Percentiles rank a stretch among this genome's conserved stretches.
These are phyloP conservation scores for Agrochola circellaris DNA, from an alignment of 2,888 invertebrate genomes.

Conservation along the genomic window DNA sequence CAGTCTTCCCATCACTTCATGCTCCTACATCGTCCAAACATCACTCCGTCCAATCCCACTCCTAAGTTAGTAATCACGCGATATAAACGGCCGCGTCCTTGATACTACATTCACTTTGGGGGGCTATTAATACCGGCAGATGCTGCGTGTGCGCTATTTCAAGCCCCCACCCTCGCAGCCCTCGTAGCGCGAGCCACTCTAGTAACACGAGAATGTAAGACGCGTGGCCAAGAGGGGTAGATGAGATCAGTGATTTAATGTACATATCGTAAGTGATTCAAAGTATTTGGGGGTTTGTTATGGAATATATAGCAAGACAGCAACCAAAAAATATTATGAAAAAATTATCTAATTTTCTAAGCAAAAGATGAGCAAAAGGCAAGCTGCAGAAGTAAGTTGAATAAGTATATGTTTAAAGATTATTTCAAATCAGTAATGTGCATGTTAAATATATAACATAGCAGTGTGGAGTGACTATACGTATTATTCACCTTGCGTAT, in stretches of 20 bases:
- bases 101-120: slow-evolving; percentile 87
- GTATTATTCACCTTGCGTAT: not conserved
- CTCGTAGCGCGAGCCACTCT: slow-evolving; percentile 62
- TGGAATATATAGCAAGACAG: not conserved
- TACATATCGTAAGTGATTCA: slow-evolving; percentile 42
- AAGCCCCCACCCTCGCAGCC: slow-evolving; percentile 76
- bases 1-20: not conserved
- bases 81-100: slow-evolving; percentile 87
- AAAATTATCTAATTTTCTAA: not conserved
- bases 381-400: not conserved
- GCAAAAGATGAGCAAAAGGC: not conserved
- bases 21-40: not conserved
- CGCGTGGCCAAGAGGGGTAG: slow-evolving; percentile 65
- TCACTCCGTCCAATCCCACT: slow-evolving; percentile 22
- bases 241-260: slow-evolving; percentile 59
- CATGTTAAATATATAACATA: not conserved
- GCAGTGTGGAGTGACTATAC: not conserved
- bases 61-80: slow-evolving; percentile 53
- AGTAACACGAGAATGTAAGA: slow-evolving; percentile 64
- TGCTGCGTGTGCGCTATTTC: slow-evolving; percentile 84
- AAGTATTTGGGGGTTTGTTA: slow-evolving; percentile 1
- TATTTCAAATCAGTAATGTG: not conserved
- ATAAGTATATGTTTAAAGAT: not conserved
- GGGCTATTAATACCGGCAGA: slow-evolving; percentile 88
- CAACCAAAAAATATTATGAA: not conserved